phyloP scores from a whole-genome alignment of 2,797 vertebrate species.

The Cetoscarus ocellatus region DNA sequence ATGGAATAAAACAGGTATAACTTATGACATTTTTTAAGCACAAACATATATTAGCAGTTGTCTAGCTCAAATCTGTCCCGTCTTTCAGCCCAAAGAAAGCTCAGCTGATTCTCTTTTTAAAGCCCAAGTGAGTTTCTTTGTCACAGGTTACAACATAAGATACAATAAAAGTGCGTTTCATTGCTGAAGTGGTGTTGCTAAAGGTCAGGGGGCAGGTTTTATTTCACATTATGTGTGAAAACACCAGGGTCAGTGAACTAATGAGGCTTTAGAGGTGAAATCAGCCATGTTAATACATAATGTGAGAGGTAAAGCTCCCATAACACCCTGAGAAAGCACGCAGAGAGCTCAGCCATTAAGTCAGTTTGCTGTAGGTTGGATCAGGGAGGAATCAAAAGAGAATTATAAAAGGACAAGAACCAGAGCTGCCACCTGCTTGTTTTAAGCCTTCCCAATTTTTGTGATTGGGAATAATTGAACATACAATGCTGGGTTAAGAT shows the following conservation, averaged over 20 bases:
- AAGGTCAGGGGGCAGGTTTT: slow-evolving; percentile 43
- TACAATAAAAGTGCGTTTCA: neutral
- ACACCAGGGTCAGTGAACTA: slow-evolving; percentile 35
- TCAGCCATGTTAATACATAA: slow-evolving; percentile 53
- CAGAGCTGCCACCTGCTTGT: no score
- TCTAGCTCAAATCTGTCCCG: neutral
- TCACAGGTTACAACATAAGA: slow-evolving; percentile 6
- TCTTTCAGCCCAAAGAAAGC: neutral
- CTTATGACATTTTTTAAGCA: neutral
- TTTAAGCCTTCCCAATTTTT: no score
- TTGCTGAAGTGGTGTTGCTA: slow-evolving; percentile 18
- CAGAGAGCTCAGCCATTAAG: neutral
- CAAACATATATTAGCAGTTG: neutral
- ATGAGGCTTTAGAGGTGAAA: slow-evolving; percentile 31
- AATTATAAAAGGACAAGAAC: neutral
- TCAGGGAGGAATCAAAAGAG: neutral
- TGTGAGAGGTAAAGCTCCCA: slow-evolving; percentile 12
- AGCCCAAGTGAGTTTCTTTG: slow-evolving; percentile 10
- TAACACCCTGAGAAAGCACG: slow-evolving; percentile 7
- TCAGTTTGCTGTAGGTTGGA: neutral
- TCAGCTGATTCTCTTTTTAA: neutral
- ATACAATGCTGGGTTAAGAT: no score
- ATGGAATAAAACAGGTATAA: neutral
- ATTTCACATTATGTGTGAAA: slow-evolving; percentile 42
- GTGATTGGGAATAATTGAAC: no score